These are phyloP conservation scores for Pseudomugil gertrudae DNA, from an alignment of 2,797 vertebrate species.

Conservation along the genomic window DNA sequence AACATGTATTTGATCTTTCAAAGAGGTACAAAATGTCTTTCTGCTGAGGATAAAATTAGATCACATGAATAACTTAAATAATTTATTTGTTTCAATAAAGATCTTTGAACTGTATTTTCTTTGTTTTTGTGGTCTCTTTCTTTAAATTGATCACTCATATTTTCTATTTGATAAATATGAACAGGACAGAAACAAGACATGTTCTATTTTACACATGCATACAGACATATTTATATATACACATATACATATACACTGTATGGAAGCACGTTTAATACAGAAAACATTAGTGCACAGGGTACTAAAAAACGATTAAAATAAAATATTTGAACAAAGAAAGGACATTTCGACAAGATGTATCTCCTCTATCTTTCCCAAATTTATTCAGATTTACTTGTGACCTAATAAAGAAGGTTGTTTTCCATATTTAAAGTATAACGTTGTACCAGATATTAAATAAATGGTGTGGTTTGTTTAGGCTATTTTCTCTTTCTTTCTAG, in stretches of 20 bases:
- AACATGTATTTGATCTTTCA: conserved; percentile 67
- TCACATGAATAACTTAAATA: conserved; percentile 96
- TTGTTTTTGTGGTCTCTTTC: too few relatives aligned
- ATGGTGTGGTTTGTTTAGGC: neutral
- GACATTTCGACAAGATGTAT: neutral
- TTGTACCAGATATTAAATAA: neutral
- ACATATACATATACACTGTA: too few relatives aligned
- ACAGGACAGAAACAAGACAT: too few relatives aligned
- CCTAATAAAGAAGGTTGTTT: neutral
- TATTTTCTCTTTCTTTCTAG: neutral
- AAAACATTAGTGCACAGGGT: too few relatives aligned
- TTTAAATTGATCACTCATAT: too few relatives aligned
- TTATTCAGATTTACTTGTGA: too few relatives aligned
- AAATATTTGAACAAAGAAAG: neutral
- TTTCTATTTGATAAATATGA: too few relatives aligned
- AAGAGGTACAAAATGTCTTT: conserved; percentile 65
- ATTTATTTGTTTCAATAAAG: conserved; percentile 97
- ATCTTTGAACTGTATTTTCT: conserved; percentile 81
- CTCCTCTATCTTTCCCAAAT: too few relatives aligned
- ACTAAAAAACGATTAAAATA: too few relatives aligned
- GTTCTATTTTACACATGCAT: too few relatives aligned
- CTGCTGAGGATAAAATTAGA: conserved; percentile 83
- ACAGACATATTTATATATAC: too few relatives aligned
- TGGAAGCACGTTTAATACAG: too few relatives aligned
- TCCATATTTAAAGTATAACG: neutral